Evolutionary conservation across 2,888 invertebrate genomes (phyloP).

Genomic region (Apamea sordens): DNA sequence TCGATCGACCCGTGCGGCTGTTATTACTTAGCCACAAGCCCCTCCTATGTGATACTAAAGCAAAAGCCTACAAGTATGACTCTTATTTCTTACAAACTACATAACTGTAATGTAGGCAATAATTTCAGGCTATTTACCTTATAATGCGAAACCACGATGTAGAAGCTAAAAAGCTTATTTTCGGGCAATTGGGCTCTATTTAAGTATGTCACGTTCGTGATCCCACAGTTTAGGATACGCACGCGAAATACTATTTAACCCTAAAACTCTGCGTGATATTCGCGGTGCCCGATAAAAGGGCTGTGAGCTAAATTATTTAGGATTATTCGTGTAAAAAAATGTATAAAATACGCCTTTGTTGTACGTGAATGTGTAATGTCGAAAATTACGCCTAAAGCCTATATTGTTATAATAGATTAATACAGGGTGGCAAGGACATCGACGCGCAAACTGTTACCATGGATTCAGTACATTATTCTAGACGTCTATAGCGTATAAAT

Average conservation of each 20-base stretch:
- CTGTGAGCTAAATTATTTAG: slow-evolving; percentile 19
- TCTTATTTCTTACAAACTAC: neutral
- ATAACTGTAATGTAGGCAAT: neutral
- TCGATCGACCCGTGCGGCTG: no score
- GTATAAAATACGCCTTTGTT: neutral
- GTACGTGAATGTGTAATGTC: neutral
- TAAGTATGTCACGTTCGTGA: slow-evolving; percentile 61
- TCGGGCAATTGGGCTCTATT: slow-evolving; percentile 44
- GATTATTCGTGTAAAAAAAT: neutral
- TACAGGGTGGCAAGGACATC: no score
- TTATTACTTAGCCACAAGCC: no score
- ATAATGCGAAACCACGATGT: neutral
- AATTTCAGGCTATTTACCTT: slow-evolving; percentile 10
- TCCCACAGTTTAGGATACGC: slow-evolving; percentile 50
- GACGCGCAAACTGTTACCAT: no score
- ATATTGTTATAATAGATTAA: neutral
- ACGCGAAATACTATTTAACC: slow-evolving; percentile 75
- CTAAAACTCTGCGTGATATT: slow-evolving; percentile 56
- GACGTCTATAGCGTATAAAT: no score
- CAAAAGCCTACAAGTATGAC: neutral
- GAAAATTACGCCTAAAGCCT: slow-evolving; percentile 2
- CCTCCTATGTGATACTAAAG: no score
- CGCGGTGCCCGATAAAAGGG: slow-evolving; percentile 14
- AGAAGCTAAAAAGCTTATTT: slow-evolving; percentile 40
- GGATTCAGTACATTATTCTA: no score